Conservation (phyloP, 2,113 vertebrate genomes). For the Ictidomys tridecemlineatus region DNA sequence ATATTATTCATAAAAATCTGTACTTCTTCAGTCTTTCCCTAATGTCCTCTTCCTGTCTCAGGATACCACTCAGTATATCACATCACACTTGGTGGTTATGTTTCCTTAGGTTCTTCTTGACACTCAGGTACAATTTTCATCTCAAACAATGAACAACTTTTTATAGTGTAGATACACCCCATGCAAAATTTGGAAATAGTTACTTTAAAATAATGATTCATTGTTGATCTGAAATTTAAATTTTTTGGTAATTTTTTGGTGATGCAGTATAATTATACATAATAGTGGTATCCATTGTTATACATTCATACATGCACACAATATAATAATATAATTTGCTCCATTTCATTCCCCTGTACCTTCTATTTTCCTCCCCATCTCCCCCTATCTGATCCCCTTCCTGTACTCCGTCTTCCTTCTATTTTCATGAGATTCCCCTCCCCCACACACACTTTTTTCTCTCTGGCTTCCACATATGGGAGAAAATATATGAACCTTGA, state of each 20-base stretch:
- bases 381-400: no score
- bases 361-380: no score
- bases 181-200: background rate
- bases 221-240: background rate
- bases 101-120: background rate
- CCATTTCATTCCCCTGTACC: no score
- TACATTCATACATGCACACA: no score
- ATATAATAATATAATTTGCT: no score
- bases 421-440: no score
- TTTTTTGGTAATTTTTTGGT: background rate
- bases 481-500: no score
- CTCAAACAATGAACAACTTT: background rate
- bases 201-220: background rate
- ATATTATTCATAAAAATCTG: slow-evolving; percentile 41
- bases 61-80: background rate
- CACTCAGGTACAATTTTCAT: slow-evolving; percentile 8
- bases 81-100: background rate
- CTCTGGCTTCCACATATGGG: no score
- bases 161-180: background rate
- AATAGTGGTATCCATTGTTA: no score
- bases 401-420: no score
- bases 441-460: no score
- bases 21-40: slow-evolving; percentile 30
- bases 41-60: slow-evolving; percentile 2
- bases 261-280: no score